Evolutionary conservation across 1,140 invertebrate genomes (phyloP).

Genomic region (Anagrus nilaparvatae): DNA sequence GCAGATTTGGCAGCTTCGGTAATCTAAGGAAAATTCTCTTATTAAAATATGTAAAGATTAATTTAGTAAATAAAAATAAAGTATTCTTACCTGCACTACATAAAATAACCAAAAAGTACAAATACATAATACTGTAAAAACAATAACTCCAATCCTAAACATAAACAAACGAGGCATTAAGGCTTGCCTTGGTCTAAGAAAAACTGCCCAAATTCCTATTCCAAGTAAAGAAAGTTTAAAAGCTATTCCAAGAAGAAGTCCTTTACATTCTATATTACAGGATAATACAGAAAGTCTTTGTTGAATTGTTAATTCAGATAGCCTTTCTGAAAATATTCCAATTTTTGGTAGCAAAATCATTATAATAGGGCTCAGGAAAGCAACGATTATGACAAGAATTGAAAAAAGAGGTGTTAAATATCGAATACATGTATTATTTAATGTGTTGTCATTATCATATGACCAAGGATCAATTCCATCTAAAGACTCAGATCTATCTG

Average conservation of each 20-base stretch:
- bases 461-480: conserved; percentile 79
- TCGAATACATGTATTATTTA: conserved; percentile 65
- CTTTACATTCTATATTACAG: conserved; percentile 81
- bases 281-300: conserved; percentile 48
- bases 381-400: conserved; percentile 63
- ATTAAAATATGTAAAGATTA: not conserved
- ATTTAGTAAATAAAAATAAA: conserved; percentile 12
- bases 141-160: conserved; percentile 76
- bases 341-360: conserved; percentile 92
- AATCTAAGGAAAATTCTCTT: conserved; percentile 45
- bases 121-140: conserved; percentile 83
- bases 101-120: conserved; percentile 98
- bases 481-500: conserved; percentile 85
- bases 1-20: conserved; percentile 67
- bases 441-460: conserved; percentile 58
- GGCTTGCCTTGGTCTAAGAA: conserved; percentile 62
- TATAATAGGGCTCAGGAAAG: conserved; percentile 83
- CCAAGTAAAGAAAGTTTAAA: conserved; percentile 88
- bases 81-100: conserved; percentile 59
- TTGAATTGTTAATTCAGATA: conserved; percentile 44
- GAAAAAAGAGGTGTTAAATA: conserved; percentile 70
- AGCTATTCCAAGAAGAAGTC: conserved; percentile 79
- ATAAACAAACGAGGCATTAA: conserved; percentile 91
- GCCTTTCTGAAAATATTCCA: conserved; percentile 59
- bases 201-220: conserved; percentile 86